A percentile compares a stretch with the other conserved stretches of the same genome.
These are phyloP conservation scores for Temnothorax curvispinosus DNA, from an alignment of 1,140 invertebrate genomes.

Conservation along the genomic window DNA sequence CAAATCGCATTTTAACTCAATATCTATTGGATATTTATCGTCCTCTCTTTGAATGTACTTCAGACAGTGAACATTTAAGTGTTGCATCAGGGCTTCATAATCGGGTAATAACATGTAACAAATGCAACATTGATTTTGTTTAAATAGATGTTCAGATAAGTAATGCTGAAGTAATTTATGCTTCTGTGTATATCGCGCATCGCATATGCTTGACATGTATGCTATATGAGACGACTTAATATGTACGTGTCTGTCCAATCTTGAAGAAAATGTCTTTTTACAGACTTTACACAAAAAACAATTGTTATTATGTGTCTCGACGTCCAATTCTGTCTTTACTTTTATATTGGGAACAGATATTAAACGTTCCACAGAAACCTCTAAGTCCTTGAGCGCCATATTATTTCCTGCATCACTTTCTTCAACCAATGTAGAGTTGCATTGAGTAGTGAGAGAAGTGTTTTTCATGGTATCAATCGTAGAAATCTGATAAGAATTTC, in stretches of 20 bases:
- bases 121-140: conserved; percentile 68
- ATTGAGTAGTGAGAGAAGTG: not conserved
- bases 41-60: conserved; percentile 52
- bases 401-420: not conserved
- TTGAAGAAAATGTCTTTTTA: conserved; percentile 45
- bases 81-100: conserved; percentile 48
- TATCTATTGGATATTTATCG: conserved; percentile 25
- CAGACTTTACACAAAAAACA: conserved; percentile 65
- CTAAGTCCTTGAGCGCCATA: conserved; percentile 1
- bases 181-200: conserved; percentile 56
- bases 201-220: conserved; percentile 76
- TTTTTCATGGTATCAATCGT: not conserved
- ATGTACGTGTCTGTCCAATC: conserved; percentile 54
- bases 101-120: conserved; percentile 54
- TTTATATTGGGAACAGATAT: not conserved
- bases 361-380: conserved; percentile 49
- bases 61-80: conserved; percentile 73
- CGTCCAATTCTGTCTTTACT: too few species aligned
- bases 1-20: conserved; percentile 50
- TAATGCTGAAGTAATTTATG: conserved; percentile 71
- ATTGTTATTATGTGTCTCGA: not conserved
- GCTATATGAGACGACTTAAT: conserved; percentile 57
- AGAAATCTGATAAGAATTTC: not conserved
- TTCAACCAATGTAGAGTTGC: not conserved
- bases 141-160: conserved; percentile 60